These are phyloP conservation scores for Chirona hameri DNA, from an alignment of 2,888 invertebrate species.

Conservation along the genomic window DNA sequence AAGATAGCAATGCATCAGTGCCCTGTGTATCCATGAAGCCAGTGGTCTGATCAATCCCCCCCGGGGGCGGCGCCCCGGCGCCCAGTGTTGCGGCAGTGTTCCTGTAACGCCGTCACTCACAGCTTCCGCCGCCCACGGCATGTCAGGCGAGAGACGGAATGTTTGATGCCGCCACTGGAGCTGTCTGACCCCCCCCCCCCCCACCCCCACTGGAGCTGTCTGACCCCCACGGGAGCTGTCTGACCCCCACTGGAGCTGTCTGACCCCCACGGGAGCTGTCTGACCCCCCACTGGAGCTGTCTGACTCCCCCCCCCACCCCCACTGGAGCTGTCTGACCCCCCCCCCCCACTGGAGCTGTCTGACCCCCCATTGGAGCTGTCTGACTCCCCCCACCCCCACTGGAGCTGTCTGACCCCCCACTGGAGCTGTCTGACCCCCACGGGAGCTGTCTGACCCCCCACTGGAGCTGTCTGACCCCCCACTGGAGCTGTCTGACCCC, in stretches of 20 bases:
- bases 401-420: background rate
- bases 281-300: background rate
- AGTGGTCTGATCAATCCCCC: too few relatives aligned
- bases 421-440: background rate
- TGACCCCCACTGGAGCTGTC: background rate
- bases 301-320: too few relatives aligned
- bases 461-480: background rate
- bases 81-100: too few relatives aligned
- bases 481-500: background rate
- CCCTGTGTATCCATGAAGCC: too few relatives aligned
- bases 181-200: too few relatives aligned
- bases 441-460: background rate
- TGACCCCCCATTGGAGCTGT: background rate
- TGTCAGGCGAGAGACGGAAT: too few relatives aligned
- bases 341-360: background rate
- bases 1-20: too few relatives aligned
- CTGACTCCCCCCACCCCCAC: too few relatives aligned
- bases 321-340: background rate
- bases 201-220: background rate
- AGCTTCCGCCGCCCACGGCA: too few relatives aligned
- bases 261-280: background rate
- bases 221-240: background rate
- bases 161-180: too few relatives aligned
- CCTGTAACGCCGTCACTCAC: too few relatives aligned
- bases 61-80: too few relatives aligned